phyloP scores from a whole-genome alignment of 2,113 vertebrate genomes.

The Ciconia stormi region DNA sequence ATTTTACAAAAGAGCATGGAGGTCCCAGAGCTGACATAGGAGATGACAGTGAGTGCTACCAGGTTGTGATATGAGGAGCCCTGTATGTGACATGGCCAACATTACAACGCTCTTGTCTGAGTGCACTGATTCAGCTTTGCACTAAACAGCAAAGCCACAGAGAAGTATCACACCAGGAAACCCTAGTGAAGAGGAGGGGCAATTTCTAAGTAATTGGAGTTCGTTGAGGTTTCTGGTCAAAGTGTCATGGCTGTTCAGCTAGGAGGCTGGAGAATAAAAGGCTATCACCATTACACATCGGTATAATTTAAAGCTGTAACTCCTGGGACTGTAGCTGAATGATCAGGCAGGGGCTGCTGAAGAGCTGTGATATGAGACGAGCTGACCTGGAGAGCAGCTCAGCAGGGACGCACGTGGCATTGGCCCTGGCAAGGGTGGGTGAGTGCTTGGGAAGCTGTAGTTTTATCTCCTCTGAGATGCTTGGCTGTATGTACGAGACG shows the following conservation, averaged over 20 bases:
- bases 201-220: not conserved
- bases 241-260: not conserved
- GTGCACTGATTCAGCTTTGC: not conserved
- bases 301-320: not conserved
- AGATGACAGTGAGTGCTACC: not conserved
- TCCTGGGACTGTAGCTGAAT: not conserved
- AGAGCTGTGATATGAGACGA: not conserved
- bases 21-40: not conserved
- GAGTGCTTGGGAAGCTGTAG: not conserved
- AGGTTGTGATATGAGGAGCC: not conserved
- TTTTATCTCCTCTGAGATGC: constrained; percentile 24
- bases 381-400: not conserved
- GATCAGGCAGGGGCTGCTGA: constrained; percentile 56
- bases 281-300: not conserved
- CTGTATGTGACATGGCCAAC: not conserved
- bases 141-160: not conserved
- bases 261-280: not conserved
- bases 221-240: not conserved
- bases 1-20: not conserved
- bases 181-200: rapidly evolving
- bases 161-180: not conserved
- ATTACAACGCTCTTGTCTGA: not conserved
- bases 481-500: not conserved
- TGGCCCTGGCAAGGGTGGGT: constrained; percentile 11
- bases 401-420: rapidly evolving